These are phyloP conservation scores for Steromphala cineraria DNA, from an alignment of 2,888 invertebrate genomes.

Conservation along the genomic window DNA sequence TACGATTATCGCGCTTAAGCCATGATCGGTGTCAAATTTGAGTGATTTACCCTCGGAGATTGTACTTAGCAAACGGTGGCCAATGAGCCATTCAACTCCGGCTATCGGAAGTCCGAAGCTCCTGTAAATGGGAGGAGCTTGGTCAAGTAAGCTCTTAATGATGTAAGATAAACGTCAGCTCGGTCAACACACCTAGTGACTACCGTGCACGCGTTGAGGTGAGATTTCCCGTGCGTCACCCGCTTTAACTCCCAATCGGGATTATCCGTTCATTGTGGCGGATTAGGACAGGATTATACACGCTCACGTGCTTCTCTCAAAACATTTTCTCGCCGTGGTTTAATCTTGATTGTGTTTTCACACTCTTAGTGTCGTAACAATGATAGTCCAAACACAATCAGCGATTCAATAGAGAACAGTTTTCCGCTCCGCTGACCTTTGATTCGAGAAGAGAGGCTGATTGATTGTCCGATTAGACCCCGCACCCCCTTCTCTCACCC, in stretches of 20 bases:
- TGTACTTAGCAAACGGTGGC: not conserved
- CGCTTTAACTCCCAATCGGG: not conserved
- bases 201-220: not conserved
- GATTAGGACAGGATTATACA: constrained; percentile 7
- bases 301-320: not conserved
- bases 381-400: not conserved
- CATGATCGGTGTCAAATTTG: constrained; percentile 5
- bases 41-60: not conserved
- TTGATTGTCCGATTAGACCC: constrained; percentile 8
- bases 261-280: not conserved
- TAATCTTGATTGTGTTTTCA: constrained; percentile 18
- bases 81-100: not conserved
- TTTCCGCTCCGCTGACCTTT: not conserved
- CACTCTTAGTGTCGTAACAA: not conserved
- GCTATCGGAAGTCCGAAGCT: constrained; percentile 5
- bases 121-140: not conserved
- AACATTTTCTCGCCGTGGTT: constrained; percentile 13
- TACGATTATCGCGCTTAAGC: not conserved
- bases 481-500: not conserved
- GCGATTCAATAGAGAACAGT: not conserved
- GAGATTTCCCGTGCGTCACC: not conserved
- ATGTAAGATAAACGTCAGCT: constrained; percentile 20
- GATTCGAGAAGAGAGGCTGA: not conserved
- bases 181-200: not conserved
- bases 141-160: not conserved